Evolutionary conservation across 2,888 invertebrate species (phyloP), one percentile per base, ranked within the genome.

Genomic region (Amblyjoppa proteus): DNA sequence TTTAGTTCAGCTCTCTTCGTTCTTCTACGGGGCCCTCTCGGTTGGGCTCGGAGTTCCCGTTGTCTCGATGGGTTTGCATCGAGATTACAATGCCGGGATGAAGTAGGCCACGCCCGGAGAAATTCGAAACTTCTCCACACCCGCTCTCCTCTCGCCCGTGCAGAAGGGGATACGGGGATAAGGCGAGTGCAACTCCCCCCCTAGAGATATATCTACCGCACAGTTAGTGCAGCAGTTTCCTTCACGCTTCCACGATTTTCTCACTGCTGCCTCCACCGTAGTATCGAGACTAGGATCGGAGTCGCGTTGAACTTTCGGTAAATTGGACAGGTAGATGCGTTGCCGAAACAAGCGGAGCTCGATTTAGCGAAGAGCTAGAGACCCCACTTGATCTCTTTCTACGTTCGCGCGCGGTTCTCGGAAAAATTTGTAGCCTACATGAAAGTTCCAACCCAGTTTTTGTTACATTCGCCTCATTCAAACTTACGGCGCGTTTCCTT

Each of bases 21-120:
- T 70, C 61, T 61, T 20, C 58, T 13, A 13, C 61, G 34, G 11
- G 34, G 38, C 28, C 73, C 49, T 64, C 74, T 41, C 73, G 69
- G 58, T 80, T 56, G 38, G 71, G 64, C 66, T 73, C 38, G 2
- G 56, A 66, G 70, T 73, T 77, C 84, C 70, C 82, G 80, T 84
- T 84, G 87, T 87, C 87, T 82, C 86, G 76, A 86, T 83, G 87
- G 80, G 82, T 76, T 80, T 87, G 87, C 84, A 86, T 86, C 77
- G 84, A 82, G 82, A 87, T 87, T 87, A 86, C 86, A 86, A 86
- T 87, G 84, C 84, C 84, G 79, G 74, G 79, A 86, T 77, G 87
- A 84, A 84, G 82, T 87, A 83, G 85, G 85, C 87, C 87, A 87
- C 82, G 87, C 87, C 83, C 84, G 83, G 80, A 87, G 87, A 87